Conservation (phyloP, 2,797 vertebrate genomes). For the Heliangelus exortis region DNA sequence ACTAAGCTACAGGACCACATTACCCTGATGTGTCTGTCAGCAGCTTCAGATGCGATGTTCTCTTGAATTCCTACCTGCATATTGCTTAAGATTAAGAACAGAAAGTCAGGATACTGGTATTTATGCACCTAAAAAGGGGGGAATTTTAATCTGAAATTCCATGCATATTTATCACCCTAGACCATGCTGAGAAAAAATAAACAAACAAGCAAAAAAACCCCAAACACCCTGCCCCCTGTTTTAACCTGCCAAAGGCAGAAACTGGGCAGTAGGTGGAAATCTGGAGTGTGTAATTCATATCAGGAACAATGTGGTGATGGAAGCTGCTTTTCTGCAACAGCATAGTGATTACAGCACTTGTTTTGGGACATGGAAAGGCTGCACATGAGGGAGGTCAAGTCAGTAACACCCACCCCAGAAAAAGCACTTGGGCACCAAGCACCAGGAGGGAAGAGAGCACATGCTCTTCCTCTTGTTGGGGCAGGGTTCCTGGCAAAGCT, state of each 20-base stretch:
- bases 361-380: neutral
- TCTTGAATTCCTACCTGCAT: neutral
- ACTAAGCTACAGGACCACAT: neutral
- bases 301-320: neutral
- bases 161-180: neutral
- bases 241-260: neutral
- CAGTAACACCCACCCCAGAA: neutral
- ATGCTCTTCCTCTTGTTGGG: neutral
- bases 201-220: neutral
- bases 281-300: neutral
- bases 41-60: neutral
- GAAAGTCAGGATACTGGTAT: neutral
- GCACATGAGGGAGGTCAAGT: accelerated
- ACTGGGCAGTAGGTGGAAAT: neutral
- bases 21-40: neutral
- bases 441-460: neutral
- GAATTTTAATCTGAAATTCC: neutral
- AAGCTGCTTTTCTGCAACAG: neutral
- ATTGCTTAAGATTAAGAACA: neutral
- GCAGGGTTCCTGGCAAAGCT: neutral
- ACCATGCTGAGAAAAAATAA: neutral
- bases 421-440: neutral
- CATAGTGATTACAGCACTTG: neutral
- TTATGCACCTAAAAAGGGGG: neutral
- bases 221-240: neutral